Base-by-base conservation (phyloP, 2,113 vertebrate species). In the Antidorcas marsupialis region DNA sequence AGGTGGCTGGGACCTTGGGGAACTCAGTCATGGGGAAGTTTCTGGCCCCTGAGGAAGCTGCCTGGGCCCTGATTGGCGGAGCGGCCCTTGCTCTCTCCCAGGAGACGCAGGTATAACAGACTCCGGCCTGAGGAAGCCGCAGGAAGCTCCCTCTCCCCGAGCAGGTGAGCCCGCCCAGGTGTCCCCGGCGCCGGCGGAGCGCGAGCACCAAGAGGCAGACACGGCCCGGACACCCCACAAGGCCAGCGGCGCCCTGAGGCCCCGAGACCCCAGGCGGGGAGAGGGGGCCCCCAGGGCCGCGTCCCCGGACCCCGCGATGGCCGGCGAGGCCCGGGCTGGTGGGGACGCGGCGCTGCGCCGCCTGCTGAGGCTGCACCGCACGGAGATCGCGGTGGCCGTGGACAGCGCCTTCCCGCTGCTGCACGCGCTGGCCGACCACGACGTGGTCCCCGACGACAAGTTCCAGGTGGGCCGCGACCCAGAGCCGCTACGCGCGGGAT, bases 371-470 rank as follows among this genome's bases (percentile, higher is more conserved):
- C 98, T 99, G 98, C 97, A 99, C 97, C 99, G 99, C 86, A 99
- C 99, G 0, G 99, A 99, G 98, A 99, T 99, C 2, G 99, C 99
- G 0, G 99, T 99, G 99, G 99, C 99, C 0, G 99, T 99, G 71
- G 99, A 99, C 1, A 99, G 99, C 12, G 98, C 99, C 62, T 99
- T 99, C 97, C 99, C 99, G 0, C 98, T 99, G 83, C 98, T 99
- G 92, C 99, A 99, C 1, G 99, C 99, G 43, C 98, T 99, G 96
- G 99, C 98, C 0, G 99, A 99, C 98, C 99, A 99, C 39, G 99
- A 99, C 1, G 97, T 99, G 21, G 99, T 99, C 95, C 99, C 99
- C 0, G 99, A 99, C 59, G 99, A 99, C 39, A 97, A 99, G 95
- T 99, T 99, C 79, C 99, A 99, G 99, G 99, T 99, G 98, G 93